These are phyloP conservation scores for Marronus borbonicus DNA, from an alignment of 2,888 invertebrate genomes.

Conservation along the genomic window DNA sequence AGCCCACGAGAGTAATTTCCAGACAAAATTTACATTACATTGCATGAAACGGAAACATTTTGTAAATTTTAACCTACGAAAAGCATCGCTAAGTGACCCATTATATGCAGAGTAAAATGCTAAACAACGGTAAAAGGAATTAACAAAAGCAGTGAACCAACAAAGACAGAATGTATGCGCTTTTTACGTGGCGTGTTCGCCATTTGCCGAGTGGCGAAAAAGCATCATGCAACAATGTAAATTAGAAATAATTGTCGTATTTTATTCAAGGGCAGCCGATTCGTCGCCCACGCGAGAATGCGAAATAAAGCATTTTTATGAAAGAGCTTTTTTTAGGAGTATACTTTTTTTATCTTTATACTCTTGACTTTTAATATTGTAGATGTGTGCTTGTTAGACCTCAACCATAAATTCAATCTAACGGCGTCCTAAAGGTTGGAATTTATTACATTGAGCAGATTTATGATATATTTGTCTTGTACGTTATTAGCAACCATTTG, in stretches of 20 bases:
- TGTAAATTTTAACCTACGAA: neutral
- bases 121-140: too few relatives aligned
- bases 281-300: slow-evolving; percentile 14
- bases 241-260: slow-evolving; percentile 18
- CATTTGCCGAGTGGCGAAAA: neutral
- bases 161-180: too few relatives aligned
- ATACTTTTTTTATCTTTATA: slow-evolving; percentile 15
- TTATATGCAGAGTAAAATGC: too few relatives aligned
- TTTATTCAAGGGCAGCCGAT: slow-evolving; percentile 4
- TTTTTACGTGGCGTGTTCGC: too few relatives aligned
- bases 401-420: slow-evolving; percentile 5
- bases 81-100: neutral
- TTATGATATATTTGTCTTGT: slow-evolving; percentile 2
- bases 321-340: slow-evolving; percentile 10
- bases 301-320: slow-evolving; percentile 12
- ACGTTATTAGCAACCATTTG: neutral
- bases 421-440: slow-evolving; percentile 13
- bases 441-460: slow-evolving; percentile 6
- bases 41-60: too few relatives aligned
- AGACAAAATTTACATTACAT: too few relatives aligned
- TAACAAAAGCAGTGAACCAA: too few relatives aligned
- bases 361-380: slow-evolving; percentile 8
- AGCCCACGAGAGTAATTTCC: too few relatives aligned
- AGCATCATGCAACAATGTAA: neutral
- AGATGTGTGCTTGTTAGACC: neutral